Base-by-base conservation (phyloP, 1,140 invertebrate species). In the Araneus ventricosus region DNA sequence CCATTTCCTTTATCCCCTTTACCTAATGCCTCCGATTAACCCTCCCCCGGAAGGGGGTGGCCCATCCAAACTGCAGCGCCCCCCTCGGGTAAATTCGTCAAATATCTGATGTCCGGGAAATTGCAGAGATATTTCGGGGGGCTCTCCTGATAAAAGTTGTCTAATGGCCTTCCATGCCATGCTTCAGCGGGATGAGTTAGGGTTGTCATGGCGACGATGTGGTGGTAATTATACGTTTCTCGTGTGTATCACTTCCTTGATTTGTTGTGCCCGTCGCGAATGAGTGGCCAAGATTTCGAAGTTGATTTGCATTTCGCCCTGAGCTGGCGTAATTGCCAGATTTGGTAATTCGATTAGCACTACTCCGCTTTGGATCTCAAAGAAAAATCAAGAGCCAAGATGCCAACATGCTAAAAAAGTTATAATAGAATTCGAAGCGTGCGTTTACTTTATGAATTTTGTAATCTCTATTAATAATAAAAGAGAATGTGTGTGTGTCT, bases 81-180 rank as follows among this genome's bases (percentile, higher is more conserved):
- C 52, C 14, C 63, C 37, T 52, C 45, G 10, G 10, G 45, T 14
- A 52, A 88, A 88, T 88, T 88, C 87, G 87, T 88, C 87, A 75
- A 88, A 67, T 70, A 88, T 88, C 87, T 88, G 87, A 88, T 75
- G 67, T 20, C 84, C 27, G 7, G 84, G 24, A 45, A n/a, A 30
- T 5, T 45, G 30, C 22, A 24, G 34, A n/a, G 45, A 45, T 52
- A 57, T 57, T 85, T 52, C n/a, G n/a, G n/a, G n/a, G 22, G 82
- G 41, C 17, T n/a, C n/a, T 37, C 39, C 84, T 86, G 84, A 86
- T 86, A 86, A 86, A 86, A 86, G 84, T 86, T 86, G 84, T 59
- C 57, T 86, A 86, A 86, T 86, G 84, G 52, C 84, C 52, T 37
- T 22, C 84, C 20, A 34, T n/a, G 67, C 17, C n/a, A 24, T 45